Conservation (phyloP, 2,888 invertebrate genomes). For the Esperia sulphurella region DNA sequence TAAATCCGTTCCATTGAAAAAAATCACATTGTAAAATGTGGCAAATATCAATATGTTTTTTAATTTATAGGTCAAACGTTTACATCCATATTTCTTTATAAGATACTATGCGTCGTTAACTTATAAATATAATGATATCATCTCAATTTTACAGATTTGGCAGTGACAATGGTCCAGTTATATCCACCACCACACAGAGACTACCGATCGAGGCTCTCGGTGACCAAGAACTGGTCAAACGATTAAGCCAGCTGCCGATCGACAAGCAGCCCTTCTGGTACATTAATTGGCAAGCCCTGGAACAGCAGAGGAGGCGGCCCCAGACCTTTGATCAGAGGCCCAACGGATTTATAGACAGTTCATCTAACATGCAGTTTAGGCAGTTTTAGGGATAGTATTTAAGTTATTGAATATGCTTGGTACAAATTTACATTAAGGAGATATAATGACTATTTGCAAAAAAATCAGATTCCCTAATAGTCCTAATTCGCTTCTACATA, state of each 20-base stretch:
- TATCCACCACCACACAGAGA: constrained; percentile 76
- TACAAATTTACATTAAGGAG: too few relatives aligned
- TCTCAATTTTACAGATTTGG: not conserved
- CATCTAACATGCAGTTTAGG: not conserved
- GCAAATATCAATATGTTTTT: too few relatives aligned
- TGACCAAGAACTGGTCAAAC: constrained; percentile 79
- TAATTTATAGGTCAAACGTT: too few relatives aligned
- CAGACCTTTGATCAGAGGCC: constrained; percentile 47
- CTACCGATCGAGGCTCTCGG: constrained; percentile 84
- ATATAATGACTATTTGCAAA: too few relatives aligned
- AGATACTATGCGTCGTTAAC: too few relatives aligned
- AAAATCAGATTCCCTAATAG: too few relatives aligned
- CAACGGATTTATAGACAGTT: constrained; percentile 34
- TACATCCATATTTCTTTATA: too few relatives aligned
- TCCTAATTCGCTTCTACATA: too few relatives aligned
- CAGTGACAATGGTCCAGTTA: constrained; percentile 16
- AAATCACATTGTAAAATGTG: too few relatives aligned
- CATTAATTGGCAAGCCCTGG: constrained; percentile 83
- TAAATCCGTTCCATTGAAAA: too few relatives aligned
- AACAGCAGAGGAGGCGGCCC: constrained; percentile 72
- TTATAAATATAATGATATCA: not conserved
- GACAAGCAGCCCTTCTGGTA: constrained; percentile 87
- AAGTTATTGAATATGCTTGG: too few relatives aligned
- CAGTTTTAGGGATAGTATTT: too few relatives aligned
- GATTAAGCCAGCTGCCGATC: constrained; percentile 81